Evolutionary conservation across 1,140 invertebrate species (phyloP), one percentile per base, ranked within the genome.

Genomic region (Antheraea mylitta): DNA sequence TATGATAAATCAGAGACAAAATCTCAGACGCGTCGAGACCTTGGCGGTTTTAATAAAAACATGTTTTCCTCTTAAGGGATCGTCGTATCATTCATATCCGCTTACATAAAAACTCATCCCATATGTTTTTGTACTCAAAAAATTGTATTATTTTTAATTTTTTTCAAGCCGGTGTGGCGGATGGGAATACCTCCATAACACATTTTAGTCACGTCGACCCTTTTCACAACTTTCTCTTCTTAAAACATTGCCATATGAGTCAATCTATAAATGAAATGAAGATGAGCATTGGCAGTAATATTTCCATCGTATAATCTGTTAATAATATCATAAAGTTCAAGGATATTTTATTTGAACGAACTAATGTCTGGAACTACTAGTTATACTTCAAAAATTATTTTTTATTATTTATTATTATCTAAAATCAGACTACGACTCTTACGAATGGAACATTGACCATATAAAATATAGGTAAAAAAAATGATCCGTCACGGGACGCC

Each of bases 161-260:
- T 76, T 75, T 67, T 38, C 37, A 37, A 70, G 53, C 64, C 61
- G 72, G 67, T 60, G 45, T 60, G 71, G 18, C 62, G 58, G 72
- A 19, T 63, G 30, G 38, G n/a, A n/a, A 13, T 68, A 62, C 69
- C 68, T 69, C 67, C 45, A 67, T 74, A 74, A 74, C 76, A 79
- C 71, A 85, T 85, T 83, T 80, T 18, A 38, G 67, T 77, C 83
- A 83, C 83, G 83, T 82, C 61, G 73, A 67, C 64, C 68, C 73
- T 80, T 83, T 83, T 80, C 79, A 83, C 82, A 85, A 82, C 83
- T 83, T 79, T 66, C 74, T 76, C 59, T 78, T 79, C 81, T 81
- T 82, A 78, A 80, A 81, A 78, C 77, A 76, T 80, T 82, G 78
- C 69, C 75, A 73, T 77, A 79, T 69, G 69, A 77, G 75, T 78